Evolutionary conservation across 2,113 vertebrate species (phyloP).

Genomic region (Sinocyclocheilus rhinocerous): DNA sequence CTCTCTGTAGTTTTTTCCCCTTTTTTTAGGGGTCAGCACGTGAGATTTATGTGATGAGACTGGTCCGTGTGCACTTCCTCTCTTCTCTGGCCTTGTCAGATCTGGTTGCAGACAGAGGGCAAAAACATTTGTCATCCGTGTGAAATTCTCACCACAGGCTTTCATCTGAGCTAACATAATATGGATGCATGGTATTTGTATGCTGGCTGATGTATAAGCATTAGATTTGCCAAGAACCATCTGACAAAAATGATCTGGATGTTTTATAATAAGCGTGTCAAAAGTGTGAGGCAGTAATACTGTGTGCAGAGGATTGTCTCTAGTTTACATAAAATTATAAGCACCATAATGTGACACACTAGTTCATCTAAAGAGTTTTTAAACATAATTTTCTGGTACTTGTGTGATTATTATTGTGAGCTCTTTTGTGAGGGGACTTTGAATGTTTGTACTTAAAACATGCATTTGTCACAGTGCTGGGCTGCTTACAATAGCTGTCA

Average conservation of each 20-base stretch:
- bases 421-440: not conserved
- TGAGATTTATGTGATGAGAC: slow-evolving; percentile 55
- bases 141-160: slow-evolving; percentile 51
- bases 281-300: not conserved
- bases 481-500: not conserved
- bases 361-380: not conserved
- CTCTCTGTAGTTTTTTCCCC: slow-evolving; percentile 23
- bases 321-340: not conserved
- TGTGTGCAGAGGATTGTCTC: not conserved
- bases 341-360: not conserved
- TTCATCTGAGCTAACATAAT: slow-evolving; percentile 39
- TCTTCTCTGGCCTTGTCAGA: slow-evolving; percentile 52
- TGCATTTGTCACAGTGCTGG: not conserved
- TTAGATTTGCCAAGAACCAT: not conserved
- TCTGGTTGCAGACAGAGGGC: slow-evolving; percentile 51
- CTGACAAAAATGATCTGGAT: not conserved
- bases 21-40: slow-evolving; percentile 26
- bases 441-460: not conserved
- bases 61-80: slow-evolving; percentile 46
- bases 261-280: not conserved
- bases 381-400: not conserved
- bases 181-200: slow-evolving; percentile 33
- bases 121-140: slow-evolving; percentile 53
- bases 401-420: slow-evolving; percentile 5
- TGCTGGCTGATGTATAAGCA: not conserved